Conservation (phyloP, 2,113 vertebrate genomes). For the Scortum barcoo region DNA sequence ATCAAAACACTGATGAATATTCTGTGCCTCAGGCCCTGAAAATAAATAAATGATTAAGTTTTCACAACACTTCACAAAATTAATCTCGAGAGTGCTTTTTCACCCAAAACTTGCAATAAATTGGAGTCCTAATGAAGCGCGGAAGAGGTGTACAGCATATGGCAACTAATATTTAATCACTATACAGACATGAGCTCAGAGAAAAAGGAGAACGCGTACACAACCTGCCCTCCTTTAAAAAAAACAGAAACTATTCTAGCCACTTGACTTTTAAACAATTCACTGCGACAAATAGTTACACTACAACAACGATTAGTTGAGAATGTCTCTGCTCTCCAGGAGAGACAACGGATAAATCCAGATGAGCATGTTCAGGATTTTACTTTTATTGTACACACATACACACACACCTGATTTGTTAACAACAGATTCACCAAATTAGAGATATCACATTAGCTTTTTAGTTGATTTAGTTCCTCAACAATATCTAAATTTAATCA, state of each 20-base stretch:
- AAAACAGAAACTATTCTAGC: neutral
- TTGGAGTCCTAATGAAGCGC: constrained; percentile 55
- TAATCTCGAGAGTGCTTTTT: constrained; percentile 63
- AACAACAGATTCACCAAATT: too few relatives aligned
- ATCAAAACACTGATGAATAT: constrained; percentile 73
- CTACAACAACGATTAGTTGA: neutral
- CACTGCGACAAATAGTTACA: neutral
- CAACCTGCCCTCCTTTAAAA: neutral
- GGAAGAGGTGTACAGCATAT: constrained; percentile 45
- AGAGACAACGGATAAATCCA: neutral
- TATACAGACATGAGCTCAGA: neutral
- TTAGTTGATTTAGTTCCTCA: neutral
- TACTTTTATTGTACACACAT: too few relatives aligned
- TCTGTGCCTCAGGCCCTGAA: constrained; percentile 54
- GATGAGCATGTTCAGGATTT: neutral
- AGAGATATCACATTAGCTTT: neutral
- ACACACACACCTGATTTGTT: too few relatives aligned
- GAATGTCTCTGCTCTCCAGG: neutral
- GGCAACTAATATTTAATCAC: constrained; percentile 49
- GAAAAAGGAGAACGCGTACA: neutral
- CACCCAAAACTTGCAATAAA: constrained; percentile 59
- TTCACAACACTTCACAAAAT: constrained; percentile 58
- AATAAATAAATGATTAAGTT: constrained; percentile 79
- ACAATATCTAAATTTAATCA: neutral
- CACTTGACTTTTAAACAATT: neutral